Base-by-base conservation (phyloP, 2,888 invertebrate species). In the Rhagium mordax region DNA sequence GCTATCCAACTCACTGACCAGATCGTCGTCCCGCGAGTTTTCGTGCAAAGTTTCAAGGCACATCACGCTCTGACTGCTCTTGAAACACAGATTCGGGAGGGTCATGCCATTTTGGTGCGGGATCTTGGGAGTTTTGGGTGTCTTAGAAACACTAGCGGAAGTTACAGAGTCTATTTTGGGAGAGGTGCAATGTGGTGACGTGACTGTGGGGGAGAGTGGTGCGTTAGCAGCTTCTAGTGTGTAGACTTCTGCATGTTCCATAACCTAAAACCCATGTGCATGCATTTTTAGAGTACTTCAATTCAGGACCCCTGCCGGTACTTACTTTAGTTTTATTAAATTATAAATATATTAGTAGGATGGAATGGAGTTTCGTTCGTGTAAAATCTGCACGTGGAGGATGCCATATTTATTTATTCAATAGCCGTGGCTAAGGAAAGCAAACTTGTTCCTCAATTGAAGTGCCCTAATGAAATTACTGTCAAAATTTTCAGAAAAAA, bases 201-300 rank as follows among this genome's bases (percentile, higher is more conserved):
- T 86, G 85, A 83, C 85, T 88, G 74, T 89, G 87, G 86, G 84
- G 87, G 89, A 86, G 84, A 89, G 82, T 78, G 84, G 90, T 90
- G 89, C 90, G 89, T 90, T 90, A 90, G 90, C 89, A 89, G 90
- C 89, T 89, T 91, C 91, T 89, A 91, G 89, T 89, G 90, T 90
- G 90, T 90, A 92, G 89, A 90, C 90, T 89, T 91, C 91, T 88
- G 90, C 90, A 89, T 91, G 91, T 89, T 92, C 92, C 91, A 91
- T 90, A 87, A 92, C 92, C 92, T 92, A 92, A 90, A 92, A 92
- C 85, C 85, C 82, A 82, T 74, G 74, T 74, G 71, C 76, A 67
- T 78, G 76, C 75, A 71, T 70, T 66, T 72, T 72, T 71, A 75
- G 69, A 60, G 57, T 62, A 67, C 20, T 57, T 57, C 57, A 33